phyloP scores from a whole-genome alignment of 2,797 vertebrate genomes.

The Pseudopleuronectes americanus region DNA sequence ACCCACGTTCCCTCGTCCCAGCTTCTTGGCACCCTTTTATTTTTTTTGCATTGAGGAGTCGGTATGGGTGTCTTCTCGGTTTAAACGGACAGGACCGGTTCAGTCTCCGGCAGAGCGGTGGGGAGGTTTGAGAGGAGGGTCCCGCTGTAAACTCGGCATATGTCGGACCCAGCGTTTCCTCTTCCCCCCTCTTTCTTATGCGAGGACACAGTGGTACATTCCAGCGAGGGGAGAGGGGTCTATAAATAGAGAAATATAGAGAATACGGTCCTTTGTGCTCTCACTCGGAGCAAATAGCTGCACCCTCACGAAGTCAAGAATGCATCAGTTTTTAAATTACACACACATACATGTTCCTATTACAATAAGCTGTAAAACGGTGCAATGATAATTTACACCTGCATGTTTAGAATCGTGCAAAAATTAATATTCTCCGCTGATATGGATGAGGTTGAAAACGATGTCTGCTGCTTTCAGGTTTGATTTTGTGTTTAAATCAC shows the following conservation, averaged over 20 bases:
- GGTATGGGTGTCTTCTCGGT: constrained; percentile 97
- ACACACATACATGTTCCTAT: constrained; percentile 5
- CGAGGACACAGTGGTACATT: constrained; percentile 77
- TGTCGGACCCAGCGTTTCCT: constrained; percentile 48
- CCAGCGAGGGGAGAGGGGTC: constrained; percentile 78
- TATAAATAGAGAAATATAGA: constrained; percentile 87
- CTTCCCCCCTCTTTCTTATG: constrained; percentile 34
- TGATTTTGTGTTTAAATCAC: constrained; percentile 26
- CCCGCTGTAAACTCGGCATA: constrained; percentile 53
- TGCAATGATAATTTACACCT: background rate
- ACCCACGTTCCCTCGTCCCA: constrained; percentile 85
- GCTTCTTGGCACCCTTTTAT: constrained; percentile 88
- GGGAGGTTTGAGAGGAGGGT: constrained; percentile 80
- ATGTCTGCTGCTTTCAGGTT: constrained; percentile 4
- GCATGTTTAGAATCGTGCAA: background rate
- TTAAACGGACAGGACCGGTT: constrained; percentile 95
- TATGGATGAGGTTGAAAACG: background rate
- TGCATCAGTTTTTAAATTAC: constrained; percentile 25
- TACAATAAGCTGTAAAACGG: background rate
- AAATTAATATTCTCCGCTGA: constrained; percentile 4
- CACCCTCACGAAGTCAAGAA: constrained; percentile 38
- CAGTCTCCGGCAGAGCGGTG: constrained; percentile 83
- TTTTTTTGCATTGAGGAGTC: constrained; percentile 94
- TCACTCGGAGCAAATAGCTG: constrained; percentile 66
- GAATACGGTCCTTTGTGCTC: constrained; percentile 84